phyloP scores from a whole-genome alignment of 2,113 vertebrate genomes.

The Aphelocoma coerulescens region DNA sequence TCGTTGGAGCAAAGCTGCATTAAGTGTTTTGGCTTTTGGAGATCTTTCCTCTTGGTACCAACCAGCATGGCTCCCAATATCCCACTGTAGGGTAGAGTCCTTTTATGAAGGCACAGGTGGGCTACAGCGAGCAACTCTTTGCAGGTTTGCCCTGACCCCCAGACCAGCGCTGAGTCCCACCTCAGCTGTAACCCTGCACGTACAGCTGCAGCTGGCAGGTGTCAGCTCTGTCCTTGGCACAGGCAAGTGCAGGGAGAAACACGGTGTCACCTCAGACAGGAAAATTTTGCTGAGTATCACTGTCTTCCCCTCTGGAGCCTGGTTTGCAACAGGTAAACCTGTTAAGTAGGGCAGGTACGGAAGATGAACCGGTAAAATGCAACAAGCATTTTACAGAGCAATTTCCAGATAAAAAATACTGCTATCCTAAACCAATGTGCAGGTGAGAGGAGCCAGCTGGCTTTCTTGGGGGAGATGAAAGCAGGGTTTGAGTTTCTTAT shows the following conservation, averaged over 20 bases:
- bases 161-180: rapidly evolving
- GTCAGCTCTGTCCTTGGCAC: neutral
- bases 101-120: neutral
- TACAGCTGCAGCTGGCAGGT: neutral
- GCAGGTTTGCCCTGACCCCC: neutral
- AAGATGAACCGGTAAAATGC: neutral
- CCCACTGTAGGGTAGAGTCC: neutral
- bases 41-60: neutral
- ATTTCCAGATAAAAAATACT: neutral
- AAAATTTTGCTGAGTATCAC: neutral
- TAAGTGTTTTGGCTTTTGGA: neutral
- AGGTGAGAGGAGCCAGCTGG: neutral
- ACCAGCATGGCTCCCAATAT: neutral
- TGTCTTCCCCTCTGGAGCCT: neutral
- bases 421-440: neutral
- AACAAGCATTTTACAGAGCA: neutral
- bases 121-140: neutral
- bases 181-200: rapidly evolving
- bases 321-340: neutral
- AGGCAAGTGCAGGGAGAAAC: neutral
- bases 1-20: neutral
- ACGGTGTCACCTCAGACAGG: neutral
- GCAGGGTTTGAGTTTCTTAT: neutral
- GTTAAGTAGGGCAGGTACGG: neutral
- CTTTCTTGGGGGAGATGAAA: neutral